phyloP scores from a whole-genome alignment of 2,888 invertebrate species.

The Acronicta alni region DNA sequence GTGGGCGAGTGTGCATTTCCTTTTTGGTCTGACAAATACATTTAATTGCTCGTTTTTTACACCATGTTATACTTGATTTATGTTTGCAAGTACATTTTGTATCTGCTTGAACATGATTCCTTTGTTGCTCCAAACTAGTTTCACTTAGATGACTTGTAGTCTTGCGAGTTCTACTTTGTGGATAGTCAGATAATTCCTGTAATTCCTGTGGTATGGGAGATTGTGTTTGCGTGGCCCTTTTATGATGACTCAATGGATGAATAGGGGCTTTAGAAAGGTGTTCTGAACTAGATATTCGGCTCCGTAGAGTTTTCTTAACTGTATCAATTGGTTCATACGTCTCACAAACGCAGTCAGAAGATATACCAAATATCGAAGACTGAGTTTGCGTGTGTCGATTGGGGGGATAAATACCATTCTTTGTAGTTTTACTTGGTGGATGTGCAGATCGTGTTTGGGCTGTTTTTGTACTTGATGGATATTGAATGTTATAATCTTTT shows the following conservation, averaged over 20 bases:
- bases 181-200: no score
- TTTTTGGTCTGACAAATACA: not conserved
- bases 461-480: not conserved
- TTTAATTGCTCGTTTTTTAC: slow-evolving; percentile 5
- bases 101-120: no score
- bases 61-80: not conserved
- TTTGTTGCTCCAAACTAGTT: not conserved
- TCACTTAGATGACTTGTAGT: not conserved
- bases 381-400: not conserved
- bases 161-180: not conserved
- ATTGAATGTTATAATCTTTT: not conserved
- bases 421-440: not conserved
- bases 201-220: not conserved
- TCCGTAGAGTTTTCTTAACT: not conserved
- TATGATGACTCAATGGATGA: not conserved
- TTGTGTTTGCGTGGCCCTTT: not conserved
- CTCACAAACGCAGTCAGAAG: slow-evolving; percentile 1
- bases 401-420: not conserved
- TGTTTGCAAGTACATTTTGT: not conserved
- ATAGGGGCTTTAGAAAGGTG: not conserved
- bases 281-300: not conserved
- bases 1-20: not conserved
- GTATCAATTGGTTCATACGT: not conserved
- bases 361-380: not conserved
- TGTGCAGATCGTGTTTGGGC: not conserved